phyloP scores from a whole-genome alignment of 1,140 invertebrate species.

The Drosophila aff. region DNA sequence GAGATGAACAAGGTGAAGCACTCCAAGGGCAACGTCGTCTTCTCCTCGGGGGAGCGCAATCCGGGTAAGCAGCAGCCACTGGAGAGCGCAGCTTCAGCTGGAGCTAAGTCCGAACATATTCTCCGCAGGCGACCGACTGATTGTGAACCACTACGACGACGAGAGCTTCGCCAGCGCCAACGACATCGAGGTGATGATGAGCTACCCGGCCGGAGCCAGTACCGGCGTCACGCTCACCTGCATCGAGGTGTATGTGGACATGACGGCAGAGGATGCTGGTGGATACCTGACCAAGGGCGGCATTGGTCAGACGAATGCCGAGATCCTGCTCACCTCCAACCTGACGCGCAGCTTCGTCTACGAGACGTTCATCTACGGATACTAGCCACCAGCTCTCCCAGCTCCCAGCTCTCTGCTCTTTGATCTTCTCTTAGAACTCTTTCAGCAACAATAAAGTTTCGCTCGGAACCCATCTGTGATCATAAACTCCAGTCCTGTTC shows the following conservation, averaged over 20 bases:
- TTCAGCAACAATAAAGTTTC: slow-evolving; percentile 41
- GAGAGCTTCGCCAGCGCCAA: slow-evolving; percentile 58
- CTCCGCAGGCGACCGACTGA: slow-evolving; percentile 60
- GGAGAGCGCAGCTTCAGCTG: no score
- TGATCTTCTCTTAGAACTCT: slow-evolving; percentile 17
- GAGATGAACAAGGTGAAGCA: slow-evolving; percentile 66
- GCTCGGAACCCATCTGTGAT: slow-evolving; percentile 75
- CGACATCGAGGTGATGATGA: slow-evolving; percentile 68
- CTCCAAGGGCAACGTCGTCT: slow-evolving; percentile 74
- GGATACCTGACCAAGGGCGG: slow-evolving; percentile 65
- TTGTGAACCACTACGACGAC: slow-evolving; percentile 67
- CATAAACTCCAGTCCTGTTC: slow-evolving; percentile 25
- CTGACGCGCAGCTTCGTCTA: slow-evolving; percentile 66
- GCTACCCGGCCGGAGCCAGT: slow-evolving; percentile 47
- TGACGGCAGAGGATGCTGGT: slow-evolving; percentile 58
- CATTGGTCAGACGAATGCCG: slow-evolving; percentile 54
- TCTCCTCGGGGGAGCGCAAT: slow-evolving; percentile 59
- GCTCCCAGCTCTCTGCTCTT: slow-evolving; percentile 1
- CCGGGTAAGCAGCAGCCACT: slow-evolving; percentile 46
- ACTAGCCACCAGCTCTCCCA: slow-evolving; percentile 33
- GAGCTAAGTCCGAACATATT: neutral
- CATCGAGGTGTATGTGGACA: slow-evolving; percentile 75
- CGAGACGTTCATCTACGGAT: slow-evolving; percentile 77
- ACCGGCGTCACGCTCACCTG: slow-evolving; percentile 56
- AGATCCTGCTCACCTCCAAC: slow-evolving; percentile 65